Conservation (phyloP, 2,888 invertebrate genomes). For the Anorthoa munda region DNA sequence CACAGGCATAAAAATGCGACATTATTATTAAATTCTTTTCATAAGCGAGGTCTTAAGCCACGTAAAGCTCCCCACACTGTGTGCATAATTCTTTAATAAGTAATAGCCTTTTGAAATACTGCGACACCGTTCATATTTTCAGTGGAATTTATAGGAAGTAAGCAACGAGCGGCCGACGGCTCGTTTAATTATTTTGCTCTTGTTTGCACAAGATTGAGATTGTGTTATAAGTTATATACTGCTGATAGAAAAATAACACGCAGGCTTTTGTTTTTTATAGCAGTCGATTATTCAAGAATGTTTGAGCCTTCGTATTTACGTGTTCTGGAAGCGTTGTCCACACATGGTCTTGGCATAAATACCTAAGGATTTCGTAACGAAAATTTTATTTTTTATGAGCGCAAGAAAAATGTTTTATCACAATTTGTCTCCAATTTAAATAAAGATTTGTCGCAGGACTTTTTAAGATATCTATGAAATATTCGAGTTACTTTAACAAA, state of each 20-base stretch:
- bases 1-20: slow-evolving; percentile 71
- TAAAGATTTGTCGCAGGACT: too few species aligned
- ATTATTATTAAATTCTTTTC: slow-evolving; percentile 78
- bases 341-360: background rate
- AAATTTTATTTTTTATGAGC: background rate
- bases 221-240: slow-evolving; percentile 75
- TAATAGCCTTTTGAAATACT: slow-evolving; percentile 83
- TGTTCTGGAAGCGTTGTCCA: background rate
- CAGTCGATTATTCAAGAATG: slow-evolving; percentile 32
- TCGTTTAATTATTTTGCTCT: slow-evolving; percentile 84
- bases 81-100: slow-evolving; percentile 84
- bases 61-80: slow-evolving; percentile 73
- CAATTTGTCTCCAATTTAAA: background rate
- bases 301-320: slow-evolving; percentile 1
- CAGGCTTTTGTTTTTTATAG: slow-evolving; percentile 47
- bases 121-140: slow-evolving; percentile 80
- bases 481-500: background rate
- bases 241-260: slow-evolving; percentile 76
- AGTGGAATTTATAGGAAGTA: slow-evolving; percentile 81
- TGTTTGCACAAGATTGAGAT: slow-evolving; percentile 85
- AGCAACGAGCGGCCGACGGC: slow-evolving; percentile 72
- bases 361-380: background rate
- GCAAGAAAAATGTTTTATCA: background rate
- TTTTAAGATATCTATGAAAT: background rate
- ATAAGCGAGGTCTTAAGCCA: slow-evolving; percentile 73